A percentile compares a stretch with the other conserved stretches of the same genome.
Conservation (phyloP, 2,113 vertebrate species). For the Hymenochirus boettgeri region DNA sequence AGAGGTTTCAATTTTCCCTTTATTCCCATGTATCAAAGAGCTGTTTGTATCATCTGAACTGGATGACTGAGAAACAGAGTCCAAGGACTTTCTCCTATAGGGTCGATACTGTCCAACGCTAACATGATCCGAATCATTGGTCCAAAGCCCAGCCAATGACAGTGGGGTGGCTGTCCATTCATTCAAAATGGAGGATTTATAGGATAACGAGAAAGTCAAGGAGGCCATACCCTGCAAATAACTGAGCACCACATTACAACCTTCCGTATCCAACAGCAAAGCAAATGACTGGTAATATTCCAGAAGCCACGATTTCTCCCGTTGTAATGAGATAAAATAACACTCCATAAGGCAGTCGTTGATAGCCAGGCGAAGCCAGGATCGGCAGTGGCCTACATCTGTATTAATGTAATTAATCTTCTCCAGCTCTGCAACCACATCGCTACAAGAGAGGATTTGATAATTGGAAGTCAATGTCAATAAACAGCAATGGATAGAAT, state of each 20-base stretch:
- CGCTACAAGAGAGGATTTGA: conserved; percentile 54
- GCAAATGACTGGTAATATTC: conserved; percentile 79
- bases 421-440: conserved; percentile 81
- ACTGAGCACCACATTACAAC: conserved; percentile 88
- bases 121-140: conserved; percentile 56
- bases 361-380: conserved; percentile 87
- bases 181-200: conserved; percentile 87
- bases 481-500: too few species aligned
- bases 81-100: conserved; percentile 70
- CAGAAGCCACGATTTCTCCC: conserved; percentile 67
- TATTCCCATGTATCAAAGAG: conserved; percentile 24
- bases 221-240: conserved; percentile 87
- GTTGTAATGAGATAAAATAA: conserved; percentile 81
- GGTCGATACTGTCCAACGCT: conserved; percentile 35
- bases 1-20: conserved; percentile 67
- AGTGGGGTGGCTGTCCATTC: conserved; percentile 90
- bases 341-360: conserved; percentile 90
- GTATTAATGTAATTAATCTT: conserved; percentile 80
- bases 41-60: conserved; percentile 59
- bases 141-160: conserved; percentile 75
- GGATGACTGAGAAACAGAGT: conserved; percentile 80
- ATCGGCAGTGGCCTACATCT: conserved; percentile 85
- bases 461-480: neutral
- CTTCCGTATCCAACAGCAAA: conserved; percentile 80
- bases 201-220: conserved; percentile 84